Conservation (phyloP, 2,113 vertebrate species). For the Vombatus ursinus region DNA sequence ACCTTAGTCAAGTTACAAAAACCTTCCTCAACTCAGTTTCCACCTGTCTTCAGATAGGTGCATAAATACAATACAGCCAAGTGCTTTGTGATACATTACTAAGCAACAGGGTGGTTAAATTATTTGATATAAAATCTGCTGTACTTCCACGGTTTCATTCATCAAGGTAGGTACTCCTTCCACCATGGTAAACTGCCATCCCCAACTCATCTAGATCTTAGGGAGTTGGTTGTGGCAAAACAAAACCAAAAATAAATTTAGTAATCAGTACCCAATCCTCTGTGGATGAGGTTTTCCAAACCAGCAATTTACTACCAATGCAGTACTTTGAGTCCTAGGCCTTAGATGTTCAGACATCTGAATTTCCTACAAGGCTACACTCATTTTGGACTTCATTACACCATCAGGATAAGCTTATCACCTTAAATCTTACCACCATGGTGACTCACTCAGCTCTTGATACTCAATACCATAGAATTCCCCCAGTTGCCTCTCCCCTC, state of each 20-base stretch:
- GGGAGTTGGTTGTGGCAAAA: background rate
- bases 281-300: background rate
- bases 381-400: background rate
- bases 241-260: background rate
- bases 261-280: background rate
- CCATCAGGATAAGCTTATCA: background rate
- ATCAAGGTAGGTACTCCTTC: background rate
- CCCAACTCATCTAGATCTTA: background rate
- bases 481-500: background rate
- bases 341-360: background rate
- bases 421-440: background rate
- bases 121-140: background rate
- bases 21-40: background rate
- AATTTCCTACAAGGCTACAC: background rate
- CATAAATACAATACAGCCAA: background rate
- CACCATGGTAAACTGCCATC: background rate
- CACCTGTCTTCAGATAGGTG: background rate
- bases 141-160: background rate
- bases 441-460: background rate
- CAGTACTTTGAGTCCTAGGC: background rate
- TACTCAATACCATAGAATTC: background rate
- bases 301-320: background rate
- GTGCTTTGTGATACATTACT: background rate
- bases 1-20: background rate
- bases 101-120: no score